These are phyloP conservation scores for Buphagus erythrorhynchus DNA, from an alignment of 2,797 vertebrate genomes.

Conservation along the genomic window DNA sequence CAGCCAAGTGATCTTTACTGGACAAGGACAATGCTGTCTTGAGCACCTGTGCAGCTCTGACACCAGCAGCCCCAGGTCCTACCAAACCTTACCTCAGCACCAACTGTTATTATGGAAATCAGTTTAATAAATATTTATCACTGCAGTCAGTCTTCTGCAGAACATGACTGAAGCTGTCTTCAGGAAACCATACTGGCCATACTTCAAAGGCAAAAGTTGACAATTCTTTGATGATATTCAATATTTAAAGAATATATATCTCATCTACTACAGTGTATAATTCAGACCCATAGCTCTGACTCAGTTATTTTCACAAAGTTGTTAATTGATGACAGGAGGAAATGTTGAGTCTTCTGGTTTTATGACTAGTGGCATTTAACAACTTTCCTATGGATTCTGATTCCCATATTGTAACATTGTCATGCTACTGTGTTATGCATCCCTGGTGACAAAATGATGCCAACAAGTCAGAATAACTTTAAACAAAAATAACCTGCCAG, in stretches of 20 bases:
- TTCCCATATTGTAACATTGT: neutral
- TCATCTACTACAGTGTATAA: neutral
- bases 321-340: neutral
- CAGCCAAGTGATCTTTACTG: neutral
- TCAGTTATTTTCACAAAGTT: neutral
- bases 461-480: neutral
- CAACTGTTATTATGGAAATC: neutral
- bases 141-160: neutral
- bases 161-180: neutral
- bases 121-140: neutral
- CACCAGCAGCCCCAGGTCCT: neutral
- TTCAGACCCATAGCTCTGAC: neutral
- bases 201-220: neutral
- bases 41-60: neutral
- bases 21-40: neutral
- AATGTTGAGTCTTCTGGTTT: neutral
- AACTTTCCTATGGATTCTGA: neutral
- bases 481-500: neutral
- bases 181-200: neutral
- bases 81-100: neutral
- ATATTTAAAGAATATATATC: neutral
- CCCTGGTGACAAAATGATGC: neutral
- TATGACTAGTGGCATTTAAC: neutral
- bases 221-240: neutral
- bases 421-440: neutral